Evolutionary conservation across 2,797 vertebrate genomes (phyloP), one percentile per base, ranked within the genome.

Genomic region (Sphenopsis melanotis): DNA sequence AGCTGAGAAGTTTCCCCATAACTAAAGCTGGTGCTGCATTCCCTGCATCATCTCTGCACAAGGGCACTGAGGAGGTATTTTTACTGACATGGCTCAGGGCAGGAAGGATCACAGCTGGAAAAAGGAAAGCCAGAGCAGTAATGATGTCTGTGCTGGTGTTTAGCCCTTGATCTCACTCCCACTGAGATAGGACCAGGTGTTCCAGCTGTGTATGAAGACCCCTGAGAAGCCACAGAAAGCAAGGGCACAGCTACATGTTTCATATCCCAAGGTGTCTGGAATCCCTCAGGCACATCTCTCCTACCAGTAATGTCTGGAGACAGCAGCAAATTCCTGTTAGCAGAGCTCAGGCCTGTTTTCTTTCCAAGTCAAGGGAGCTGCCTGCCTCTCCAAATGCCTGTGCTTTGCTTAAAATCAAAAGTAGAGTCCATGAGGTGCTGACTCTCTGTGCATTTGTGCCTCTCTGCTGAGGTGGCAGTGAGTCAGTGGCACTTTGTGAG

Each of bases 31-130:
- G 32, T 2, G 12, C 14, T 36, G n/a, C 50, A 36, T 24, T 75
- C 49, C 16, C 49, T 74, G 56, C 64, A 24, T 22, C 42, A 50
- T 11, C 59, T 56, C 68, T 83, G 68, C 39, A 61, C 47, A 53
- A 36, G 11, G 24, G 36, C 75, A 72, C 2, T 15, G 39, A 57
- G 41, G 15, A 47, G 14, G 14, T 3, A 3, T 22, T 32, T 66
- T 34, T 81, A 50, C 68, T 57, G 61, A 50, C 37, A 32, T 0
- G 0, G 23, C 63, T 55, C 0, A 0, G 27, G 55, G 24, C 41
- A 82, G 34, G 36, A 84, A 61, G 39, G 39, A 79, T n/a, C 47
- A 36, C 37, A 55, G 5, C 7, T 19, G 22, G 30, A 29, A 52
- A 79, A 79, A 75, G 24, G 20, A 19, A 84, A 84, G 36, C 24